Evolutionary conservation across 1,140 invertebrate genomes (phyloP), one percentile per base, ranked within the genome.

Genomic region (Micrasema minimum): DNA sequence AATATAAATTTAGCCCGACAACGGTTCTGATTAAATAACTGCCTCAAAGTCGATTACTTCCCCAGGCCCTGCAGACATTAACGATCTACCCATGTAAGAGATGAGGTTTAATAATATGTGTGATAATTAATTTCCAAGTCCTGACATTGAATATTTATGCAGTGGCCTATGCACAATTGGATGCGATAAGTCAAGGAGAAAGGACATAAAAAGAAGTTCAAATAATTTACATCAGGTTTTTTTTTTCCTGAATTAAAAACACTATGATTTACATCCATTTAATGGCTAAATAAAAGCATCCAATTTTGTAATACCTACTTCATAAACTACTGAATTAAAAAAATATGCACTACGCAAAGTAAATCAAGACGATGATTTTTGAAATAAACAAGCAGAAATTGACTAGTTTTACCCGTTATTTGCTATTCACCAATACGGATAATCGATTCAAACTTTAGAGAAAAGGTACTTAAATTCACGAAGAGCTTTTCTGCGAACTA

Each of bases 1-100:
- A 55, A 31, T 31, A 9, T 35, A n/a, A 55, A 55, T 31, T 55
- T 55, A 22, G 26, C 12, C 26, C n/a, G n/a, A n/a, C n/a, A n/a
- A n/a, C n/a, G n/a, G n/a, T n/a, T n/a, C n/a, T n/a, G n/a, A n/a
- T n/a, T n/a, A n/a, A n/a, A n/a, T n/a, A n/a, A n/a, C n/a, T n/a
- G n/a, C n/a, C n/a, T n/a, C n/a, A n/a, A 9, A 55, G 35, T 2
- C 48, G 48, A 20, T 22, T 50, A 51, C 22, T 22, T 22, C 50
- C 43, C 43, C 18, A n/a, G 43, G 18, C 18, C n/a, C n/a, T 45
- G 43, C n/a, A 45, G 18, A 14, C n/a, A 16, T 45, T 16, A 12
- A 16, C n/a, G 18, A 14, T 14, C 18, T 16, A 45, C n/a, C 43
- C 43, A 45, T 16, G 43, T 45, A 14, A 4, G 18, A 14, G n/a